Percentiles rank a stretch among this genome's conserved stretches.
Conservation (phyloP, 1,140 invertebrate species). For the Dryas iulia region DNA sequence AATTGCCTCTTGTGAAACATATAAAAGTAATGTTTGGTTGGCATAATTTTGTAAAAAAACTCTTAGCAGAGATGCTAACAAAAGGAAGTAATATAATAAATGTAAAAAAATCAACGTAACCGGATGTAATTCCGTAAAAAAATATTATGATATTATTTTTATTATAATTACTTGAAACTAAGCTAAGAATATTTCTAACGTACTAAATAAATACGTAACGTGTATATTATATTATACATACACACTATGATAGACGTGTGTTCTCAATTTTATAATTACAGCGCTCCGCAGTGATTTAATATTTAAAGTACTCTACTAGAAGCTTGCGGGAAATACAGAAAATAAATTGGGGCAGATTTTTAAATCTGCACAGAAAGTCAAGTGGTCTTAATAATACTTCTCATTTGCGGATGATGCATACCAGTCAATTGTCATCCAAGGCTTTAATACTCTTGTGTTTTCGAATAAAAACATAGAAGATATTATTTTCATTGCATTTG, state of each 20-base stretch:
- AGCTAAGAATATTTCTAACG: too few species aligned
- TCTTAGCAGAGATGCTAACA: too few species aligned
- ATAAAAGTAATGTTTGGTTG: too few species aligned
- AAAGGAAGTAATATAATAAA: too few species aligned
- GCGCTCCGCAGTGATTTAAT: neutral
- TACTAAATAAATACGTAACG: neutral
- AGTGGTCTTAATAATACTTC: conserved; percentile 5
- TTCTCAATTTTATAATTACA: conserved; percentile 4
- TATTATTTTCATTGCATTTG: neutral
- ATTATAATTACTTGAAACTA: too few species aligned
- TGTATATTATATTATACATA: neutral
- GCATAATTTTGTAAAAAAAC: too few species aligned
- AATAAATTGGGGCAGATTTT: conserved; percentile 11
- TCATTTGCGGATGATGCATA: conserved; percentile 4
- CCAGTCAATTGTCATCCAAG: neutral
- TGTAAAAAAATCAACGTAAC: too few species aligned
- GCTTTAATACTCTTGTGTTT: neutral
- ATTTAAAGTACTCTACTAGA: neutral
- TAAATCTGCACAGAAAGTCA: conserved; percentile 6
- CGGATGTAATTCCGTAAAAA: too few species aligned
- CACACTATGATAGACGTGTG: neutral
- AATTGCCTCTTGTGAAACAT: too few species aligned
- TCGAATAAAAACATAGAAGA: neutral
- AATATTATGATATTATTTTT: too few species aligned
- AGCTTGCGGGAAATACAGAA: neutral